Evolutionary conservation across 2,888 invertebrate species (phyloP), one percentile per base, ranked within the genome.

Genomic region (Hoplodrina blanda): DNA sequence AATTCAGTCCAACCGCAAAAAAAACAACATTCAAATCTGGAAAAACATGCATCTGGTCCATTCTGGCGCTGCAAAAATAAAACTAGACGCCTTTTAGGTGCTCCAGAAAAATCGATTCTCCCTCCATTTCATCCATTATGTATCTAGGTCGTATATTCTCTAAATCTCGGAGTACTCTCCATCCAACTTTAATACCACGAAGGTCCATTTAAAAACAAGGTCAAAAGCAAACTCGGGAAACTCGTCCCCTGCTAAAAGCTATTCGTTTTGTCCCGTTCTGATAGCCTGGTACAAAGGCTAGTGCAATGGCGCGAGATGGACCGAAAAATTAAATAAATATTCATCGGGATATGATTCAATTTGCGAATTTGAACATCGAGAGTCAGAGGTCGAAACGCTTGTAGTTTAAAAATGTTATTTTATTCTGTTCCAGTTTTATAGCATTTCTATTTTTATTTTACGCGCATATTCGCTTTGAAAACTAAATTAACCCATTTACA

Each of bases 181-280:
- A 63, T 62, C 62, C 62, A 73, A 76, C 52, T 75, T 73, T 76
- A 76, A 74, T 78, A 61, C 60, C 60, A 67, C 65, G 55, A 63
- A 75, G 75, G 69, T 68, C 73, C 73, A 83, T 81, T 85, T 79
- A 74, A 83, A 84, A 85, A 81, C 75, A 83, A 76, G 83, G 79
- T 77, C 79, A 67, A 64, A 64, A 73, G 73, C 71, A 76, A 66
- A 73, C 81, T 61, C 61, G 59, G 37, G 69, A 56, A 41, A 63
- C 65, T 54, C 17, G 20, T 66, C 56, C 62, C 25, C 49, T 20
- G 63, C 62, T 76, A 79, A 85, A 85, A 83, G 83, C 81, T 57
- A 60, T 59, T 73, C 56, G 37, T 55, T 57, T 62, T 49, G 67
- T 69, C 55, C 55, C 54, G 63, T 60, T 62, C 53, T 67, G 64